Evolutionary conservation across 2,113 vertebrate species (phyloP).

Genomic region (Hirundichthys speculiger): DNA sequence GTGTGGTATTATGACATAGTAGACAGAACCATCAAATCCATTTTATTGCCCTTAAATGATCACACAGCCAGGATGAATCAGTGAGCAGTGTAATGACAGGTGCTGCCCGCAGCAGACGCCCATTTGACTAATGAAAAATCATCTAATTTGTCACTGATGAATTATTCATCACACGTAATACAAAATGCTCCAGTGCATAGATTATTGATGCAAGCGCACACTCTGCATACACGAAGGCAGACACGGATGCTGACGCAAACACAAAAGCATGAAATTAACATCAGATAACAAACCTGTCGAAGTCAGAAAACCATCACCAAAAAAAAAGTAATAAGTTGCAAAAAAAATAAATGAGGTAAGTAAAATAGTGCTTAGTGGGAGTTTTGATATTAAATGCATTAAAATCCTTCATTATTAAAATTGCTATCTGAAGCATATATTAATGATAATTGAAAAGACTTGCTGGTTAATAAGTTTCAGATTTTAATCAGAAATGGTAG

Average conservation of each 20-base stretch:
- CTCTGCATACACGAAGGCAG: constrained; percentile 1
- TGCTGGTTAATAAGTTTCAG: too few relatives aligned
- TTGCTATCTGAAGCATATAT: too few relatives aligned
- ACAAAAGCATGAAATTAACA: constrained; percentile 21
- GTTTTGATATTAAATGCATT: too few relatives aligned
- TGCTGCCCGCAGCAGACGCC: constrained; percentile 36
- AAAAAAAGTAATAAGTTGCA: too few relatives aligned
- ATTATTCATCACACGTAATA: constrained; percentile 64
- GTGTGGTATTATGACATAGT: background rate
- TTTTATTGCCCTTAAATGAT: background rate
- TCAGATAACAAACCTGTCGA: background rate
- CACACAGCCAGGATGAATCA: constrained; percentile 32
- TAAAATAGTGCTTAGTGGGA: too few relatives aligned
- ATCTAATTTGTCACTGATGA: constrained; percentile 59
- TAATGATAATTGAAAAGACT: too few relatives aligned
- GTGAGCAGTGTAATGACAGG: constrained; percentile 65
- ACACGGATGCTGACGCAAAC: constrained; percentile 19
- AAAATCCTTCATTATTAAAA: too few relatives aligned
- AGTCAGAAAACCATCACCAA: too few relatives aligned
- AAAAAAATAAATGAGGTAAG: too few relatives aligned
- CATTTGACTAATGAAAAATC: constrained; percentile 65
- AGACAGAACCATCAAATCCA: background rate
- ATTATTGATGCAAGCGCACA: constrained; percentile 57
- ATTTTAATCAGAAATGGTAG: too few relatives aligned
- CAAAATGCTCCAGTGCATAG: constrained; percentile 56